Evolutionary conservation across 2,113 vertebrate genomes (phyloP).

Genomic region (Plotosus lineatus): DNA sequence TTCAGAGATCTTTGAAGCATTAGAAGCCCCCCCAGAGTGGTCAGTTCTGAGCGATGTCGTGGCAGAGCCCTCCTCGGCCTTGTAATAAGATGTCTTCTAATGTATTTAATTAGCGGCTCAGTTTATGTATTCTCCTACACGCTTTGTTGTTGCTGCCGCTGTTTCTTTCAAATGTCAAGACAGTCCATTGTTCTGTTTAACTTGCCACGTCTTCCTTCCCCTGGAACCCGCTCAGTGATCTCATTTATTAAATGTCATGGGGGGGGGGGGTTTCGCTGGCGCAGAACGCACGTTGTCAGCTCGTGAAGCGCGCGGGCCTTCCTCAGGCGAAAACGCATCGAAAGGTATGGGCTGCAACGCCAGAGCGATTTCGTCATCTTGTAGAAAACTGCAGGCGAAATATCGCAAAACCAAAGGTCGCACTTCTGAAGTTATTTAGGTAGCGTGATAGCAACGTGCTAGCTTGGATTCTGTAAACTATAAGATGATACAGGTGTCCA

Average conservation of each 20-base stretch:
- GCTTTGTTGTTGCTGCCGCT: slow-evolving; percentile 47
- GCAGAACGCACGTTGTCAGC: slow-evolving; percentile 52
- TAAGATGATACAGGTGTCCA: background rate
- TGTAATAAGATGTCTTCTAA: slow-evolving; percentile 17
- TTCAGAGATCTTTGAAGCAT: slow-evolving; percentile 6
- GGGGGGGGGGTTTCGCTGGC: slow-evolving; percentile 60
- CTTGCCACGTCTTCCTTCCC: slow-evolving; percentile 33
- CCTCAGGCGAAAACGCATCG: slow-evolving; percentile 39
- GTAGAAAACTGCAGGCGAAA: slow-evolving; percentile 39
- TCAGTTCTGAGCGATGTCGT: slow-evolving; percentile 4
- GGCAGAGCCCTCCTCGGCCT: background rate
- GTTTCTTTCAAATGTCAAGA: slow-evolving; percentile 51
- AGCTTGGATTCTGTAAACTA: background rate
- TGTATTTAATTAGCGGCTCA: slow-evolving; percentile 41
- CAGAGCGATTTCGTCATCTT: slow-evolving; percentile 47
- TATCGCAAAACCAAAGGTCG: slow-evolving; percentile 30
- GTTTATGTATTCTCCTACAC: slow-evolving; percentile 31
- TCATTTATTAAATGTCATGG: slow-evolving; percentile 68
- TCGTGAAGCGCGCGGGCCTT: slow-evolving; percentile 41
- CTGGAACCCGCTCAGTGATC: slow-evolving; percentile 59
- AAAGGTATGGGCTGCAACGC: slow-evolving; percentile 46
- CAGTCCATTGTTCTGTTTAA: slow-evolving; percentile 49
- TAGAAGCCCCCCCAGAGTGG: slow-evolving; percentile 1
- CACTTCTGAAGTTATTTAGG: slow-evolving; percentile 6
- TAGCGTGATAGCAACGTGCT: slow-evolving; percentile 8